Base-by-base conservation (phyloP, 2,797 vertebrate genomes). In the Threskiornis aethiopicus region DNA sequence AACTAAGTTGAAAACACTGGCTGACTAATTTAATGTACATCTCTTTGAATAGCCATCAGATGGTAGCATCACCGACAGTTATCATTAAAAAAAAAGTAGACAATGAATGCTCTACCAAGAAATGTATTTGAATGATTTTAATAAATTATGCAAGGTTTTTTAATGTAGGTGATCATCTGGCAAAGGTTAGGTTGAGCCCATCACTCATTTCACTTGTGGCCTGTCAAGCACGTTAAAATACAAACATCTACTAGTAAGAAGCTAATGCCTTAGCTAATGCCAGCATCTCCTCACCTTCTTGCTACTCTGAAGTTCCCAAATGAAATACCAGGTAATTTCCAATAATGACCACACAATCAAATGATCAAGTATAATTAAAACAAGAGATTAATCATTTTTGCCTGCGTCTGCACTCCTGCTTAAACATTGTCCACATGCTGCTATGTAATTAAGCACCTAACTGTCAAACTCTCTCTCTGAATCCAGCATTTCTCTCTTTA, bases 381-480 rank as follows among this genome's bases (percentile, higher is more conserved):
- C 72, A 77, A 93, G 88, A 95, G 47, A 93, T 83, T 94, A 93
- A 86, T 93, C 46, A 85, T 91, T 97, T 98, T 94, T 96, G 93
- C 78, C 76, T 92, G 86, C 26, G 54, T 96, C 92, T 94, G 92
- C 77, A 84, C 92, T 96, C 92, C 93, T 96, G 86, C 65, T 97
- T 89, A 84, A 87, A 91, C 37, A 84, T 49, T 52, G 84, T 82
- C 86, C 95, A 84, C 90, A 92, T 93, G 95, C 90, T 59, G 22
- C 91, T 84, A 16, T 84, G 61, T 96, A 98, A 97, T 98, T 97
- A 97, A 93, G 94, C 19, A 41, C 61, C 61, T 93, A 97, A 97
- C 93, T 89, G 86, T 92, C 96, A 96, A 96, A 94, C 87, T 96
- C 90, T 90, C 69, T 97, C 94, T 97, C 83, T 95, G 87, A 97